Percentiles rank a stretch among this genome's conserved stretches.
Evolutionary conservation across 2,797 vertebrate genomes (phyloP).

Genomic region (Bradypodion ventrale): DNA sequence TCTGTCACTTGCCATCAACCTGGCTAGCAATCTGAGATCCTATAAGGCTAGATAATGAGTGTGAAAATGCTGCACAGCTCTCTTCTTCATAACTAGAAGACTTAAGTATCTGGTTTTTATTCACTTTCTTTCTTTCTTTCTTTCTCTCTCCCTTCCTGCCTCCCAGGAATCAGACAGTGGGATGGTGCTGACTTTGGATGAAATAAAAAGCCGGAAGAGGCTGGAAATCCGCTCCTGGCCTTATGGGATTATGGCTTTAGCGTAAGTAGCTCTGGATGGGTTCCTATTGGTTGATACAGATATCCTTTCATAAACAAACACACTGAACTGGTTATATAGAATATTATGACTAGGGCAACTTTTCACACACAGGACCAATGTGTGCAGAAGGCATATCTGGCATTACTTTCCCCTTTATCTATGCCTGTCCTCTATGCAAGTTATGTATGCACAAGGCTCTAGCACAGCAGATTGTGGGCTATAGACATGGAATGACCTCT

Average conservation of each 20-base stretch:
- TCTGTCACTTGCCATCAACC: background rate
- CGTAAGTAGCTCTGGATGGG: constrained; percentile 78
- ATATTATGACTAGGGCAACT: too few relatives aligned
- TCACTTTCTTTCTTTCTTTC: background rate
- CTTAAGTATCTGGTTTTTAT: background rate
- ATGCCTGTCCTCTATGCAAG: too few relatives aligned
- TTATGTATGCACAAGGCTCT: too few relatives aligned
- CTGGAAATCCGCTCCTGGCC: constrained; percentile 86
- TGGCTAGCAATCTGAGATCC: background rate
- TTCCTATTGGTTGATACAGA: background rate
- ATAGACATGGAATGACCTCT: too few relatives aligned
- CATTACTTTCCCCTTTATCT: too few relatives aligned
- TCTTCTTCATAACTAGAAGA: background rate
- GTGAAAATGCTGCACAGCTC: background rate
- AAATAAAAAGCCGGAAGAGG: constrained; percentile 85
- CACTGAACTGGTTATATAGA: too few relatives aligned
- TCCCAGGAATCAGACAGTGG: constrained; percentile 87
- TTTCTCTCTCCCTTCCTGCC: background rate
- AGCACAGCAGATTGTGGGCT: too few relatives aligned
- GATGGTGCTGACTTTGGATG: constrained; percentile 87
- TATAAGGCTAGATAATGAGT: background rate
- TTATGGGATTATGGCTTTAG: constrained; percentile 88
- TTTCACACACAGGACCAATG: too few relatives aligned
- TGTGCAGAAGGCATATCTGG: too few relatives aligned
- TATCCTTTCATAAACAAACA: too few relatives aligned